Base-by-base conservation (phyloP, 2,888 invertebrate species). In the Cosmia pyralina region DNA sequence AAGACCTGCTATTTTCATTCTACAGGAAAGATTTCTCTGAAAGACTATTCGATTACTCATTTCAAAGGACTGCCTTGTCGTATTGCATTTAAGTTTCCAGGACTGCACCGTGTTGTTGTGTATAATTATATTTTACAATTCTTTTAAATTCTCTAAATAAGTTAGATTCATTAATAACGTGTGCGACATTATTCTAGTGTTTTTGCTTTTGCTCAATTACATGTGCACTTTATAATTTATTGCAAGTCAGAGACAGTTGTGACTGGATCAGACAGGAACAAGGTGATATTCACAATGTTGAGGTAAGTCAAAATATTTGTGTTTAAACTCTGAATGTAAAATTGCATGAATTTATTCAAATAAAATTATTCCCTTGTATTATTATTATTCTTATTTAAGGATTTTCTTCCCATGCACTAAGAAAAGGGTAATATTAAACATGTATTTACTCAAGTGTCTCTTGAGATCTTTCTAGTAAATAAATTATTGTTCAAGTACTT, bases 241-340 rank as follows among this genome's bases (percentile, higher is more conserved):
- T 70, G n/a, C 66, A 48, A 41, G 66, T 58, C 50, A 22, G 22
- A 69, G 38, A 66, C 52, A 34, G 73, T 82, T 63, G 53, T 57
- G 81, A 83, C 83, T 76, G 67, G 82, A 80, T 50, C 58, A 48
- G 58, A 83, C 80, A 81, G 69, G 84, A 74, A 57, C 58, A 63
- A 58, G 22, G 52, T 38, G 34, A 19, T 50, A n/a, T 38, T 70
- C 55, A 78, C 34, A 71, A 86, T 85, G 86, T 69, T 84, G 17
- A 68, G 81, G 85, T 85, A 44, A 78, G 85, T 66, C 28, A 22
- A 44, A 73, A 48, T 22, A n/a, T n/a, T 28, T 63, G 13, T 28
- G 7, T 58, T 10, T 44, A 22, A 2, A 55, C 55, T 34, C 3
- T 48, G 34, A 19, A 19, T 28, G 4, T 34, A 57, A 34, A 34